phyloP scores from a whole-genome alignment of 2,113 vertebrate species.

The Prunella fulvescens region DNA sequence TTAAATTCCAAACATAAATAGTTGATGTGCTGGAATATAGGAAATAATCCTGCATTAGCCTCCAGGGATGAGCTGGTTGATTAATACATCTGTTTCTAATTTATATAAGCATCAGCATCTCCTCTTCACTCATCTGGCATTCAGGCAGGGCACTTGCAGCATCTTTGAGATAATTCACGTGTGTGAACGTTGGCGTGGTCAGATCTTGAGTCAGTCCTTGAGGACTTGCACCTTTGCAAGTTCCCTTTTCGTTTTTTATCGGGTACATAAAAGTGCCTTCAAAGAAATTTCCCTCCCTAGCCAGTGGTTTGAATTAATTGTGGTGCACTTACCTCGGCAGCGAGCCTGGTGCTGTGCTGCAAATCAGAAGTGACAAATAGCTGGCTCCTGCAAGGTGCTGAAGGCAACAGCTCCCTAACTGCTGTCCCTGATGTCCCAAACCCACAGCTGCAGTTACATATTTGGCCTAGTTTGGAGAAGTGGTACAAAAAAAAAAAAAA shows the following conservation, averaged over 20 bases:
- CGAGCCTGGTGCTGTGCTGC: background rate
- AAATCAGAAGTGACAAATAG: background rate
- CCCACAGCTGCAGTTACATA: background rate
- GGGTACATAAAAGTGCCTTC: background rate
- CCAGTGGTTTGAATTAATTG: background rate
- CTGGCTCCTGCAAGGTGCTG: conserved; percentile 6
- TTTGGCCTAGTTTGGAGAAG: conserved; percentile 15
- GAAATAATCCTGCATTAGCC: conserved; percentile 41
- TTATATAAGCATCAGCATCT: background rate
- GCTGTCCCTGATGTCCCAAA: background rate
- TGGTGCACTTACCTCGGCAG: background rate
- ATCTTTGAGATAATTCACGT: background rate
- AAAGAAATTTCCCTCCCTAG: background rate
- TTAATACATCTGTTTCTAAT: conserved; percentile 48
- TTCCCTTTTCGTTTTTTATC: background rate
- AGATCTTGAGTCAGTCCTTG: background rate
- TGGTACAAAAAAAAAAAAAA: background rate
- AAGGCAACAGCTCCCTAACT: background rate
- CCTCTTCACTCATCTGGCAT: background rate
- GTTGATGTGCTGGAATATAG: conserved; percentile 27
- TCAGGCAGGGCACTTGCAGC: background rate
- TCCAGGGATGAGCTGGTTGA: conserved; percentile 19
- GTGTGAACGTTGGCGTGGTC: background rate
- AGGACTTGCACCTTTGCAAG: background rate
- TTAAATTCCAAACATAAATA: conserved; percentile 42